Base-by-base conservation (phyloP, 2,797 vertebrate genomes). In the Phoeniculus purpureus region DNA sequence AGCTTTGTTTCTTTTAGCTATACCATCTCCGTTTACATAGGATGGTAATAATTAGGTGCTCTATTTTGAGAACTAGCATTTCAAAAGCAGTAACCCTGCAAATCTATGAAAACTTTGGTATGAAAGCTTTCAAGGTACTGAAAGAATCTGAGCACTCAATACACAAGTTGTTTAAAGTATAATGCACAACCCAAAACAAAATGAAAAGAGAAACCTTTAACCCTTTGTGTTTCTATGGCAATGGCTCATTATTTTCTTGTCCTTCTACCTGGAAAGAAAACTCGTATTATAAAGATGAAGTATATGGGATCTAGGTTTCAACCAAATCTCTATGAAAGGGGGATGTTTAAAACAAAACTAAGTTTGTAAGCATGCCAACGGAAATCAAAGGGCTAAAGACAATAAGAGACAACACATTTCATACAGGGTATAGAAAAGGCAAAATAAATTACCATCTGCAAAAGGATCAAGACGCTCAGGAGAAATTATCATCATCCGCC, bases 401-500 rank as follows among this genome's bases (percentile, higher is more conserved):
- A 98, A 96, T 94, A 96, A 92, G 77, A 96, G 94, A 93, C 94
- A 97, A 96, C 72, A 96, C 96, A 96, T 81, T 81, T 67, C 67
- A 92, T 83, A 88, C 76, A 89, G 94, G 90, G 90, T 96, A 96
- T 96, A 96, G 93, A 95, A 97, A 97, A 97, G 90, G 91, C 92
- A 97, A 97, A 97, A 96, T 72, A 92, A 98, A 98, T 99, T 99
- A 99, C 99, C 99, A 92, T 99, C 99, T 98, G 99, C 99, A 98
- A 99, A 99, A 27, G 99, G 99, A 97, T 99, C 99, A 65, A 98
- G 99, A 70, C 99, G 99, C 95, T 99, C 99, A 13, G 99, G 99
- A 20, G 99, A 99, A 98, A 99, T 99, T 97, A 99, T 99, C 99
- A 99, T 99, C 98, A 98, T 98, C 97, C 98, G 97, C 85, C 99